A percentile compares a stretch with the other conserved stretches of the same genome.
Evolutionary conservation across 2,113 vertebrate species (phyloP).

Genomic region (Porphyrio hochstetteri): DNA sequence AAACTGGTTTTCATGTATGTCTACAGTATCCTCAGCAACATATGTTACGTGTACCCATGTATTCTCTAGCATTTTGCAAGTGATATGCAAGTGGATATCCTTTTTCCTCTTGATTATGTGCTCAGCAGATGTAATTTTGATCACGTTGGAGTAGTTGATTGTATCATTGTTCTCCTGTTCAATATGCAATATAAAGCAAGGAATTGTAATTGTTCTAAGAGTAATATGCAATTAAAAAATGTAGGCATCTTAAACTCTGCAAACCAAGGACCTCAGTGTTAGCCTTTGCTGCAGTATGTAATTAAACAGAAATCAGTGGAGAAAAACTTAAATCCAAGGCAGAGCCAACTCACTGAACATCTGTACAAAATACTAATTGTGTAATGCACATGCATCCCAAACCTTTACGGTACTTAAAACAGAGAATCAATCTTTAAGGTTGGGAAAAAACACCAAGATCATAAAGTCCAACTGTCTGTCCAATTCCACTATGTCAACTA

Average conservation of each 20-base stretch:
- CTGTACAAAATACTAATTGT: not conserved
- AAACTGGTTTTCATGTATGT: conserved; percentile 55
- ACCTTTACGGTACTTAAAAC: not conserved
- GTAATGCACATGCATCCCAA: not conserved
- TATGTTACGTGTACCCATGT: conserved; percentile 71
- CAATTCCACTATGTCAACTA: too few relatives aligned
- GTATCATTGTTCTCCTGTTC: conserved; percentile 69
- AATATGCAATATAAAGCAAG: not conserved
- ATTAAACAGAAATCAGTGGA: not conserved
- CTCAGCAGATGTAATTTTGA: not conserved
- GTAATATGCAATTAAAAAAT: not conserved
- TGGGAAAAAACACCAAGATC: too few relatives aligned
- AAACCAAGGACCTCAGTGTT: not conserved
- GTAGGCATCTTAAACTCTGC: not conserved
- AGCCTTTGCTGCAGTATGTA: not conserved
- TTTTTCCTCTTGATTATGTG: conserved; percentile 61
- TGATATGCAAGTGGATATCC: conserved; percentile 55
- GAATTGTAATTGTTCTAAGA: not conserved
- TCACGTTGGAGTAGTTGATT: conserved; percentile 74
- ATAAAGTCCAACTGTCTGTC: too few relatives aligned
- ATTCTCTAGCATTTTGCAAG: conserved; percentile 74
- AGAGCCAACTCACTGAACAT: not conserved
- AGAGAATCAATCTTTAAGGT: too few relatives aligned
- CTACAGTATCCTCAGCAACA: conserved; percentile 2
- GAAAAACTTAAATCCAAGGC: not conserved